Conservation (phyloP, 1,140 invertebrate species). For the Varroa destructor region DNA sequence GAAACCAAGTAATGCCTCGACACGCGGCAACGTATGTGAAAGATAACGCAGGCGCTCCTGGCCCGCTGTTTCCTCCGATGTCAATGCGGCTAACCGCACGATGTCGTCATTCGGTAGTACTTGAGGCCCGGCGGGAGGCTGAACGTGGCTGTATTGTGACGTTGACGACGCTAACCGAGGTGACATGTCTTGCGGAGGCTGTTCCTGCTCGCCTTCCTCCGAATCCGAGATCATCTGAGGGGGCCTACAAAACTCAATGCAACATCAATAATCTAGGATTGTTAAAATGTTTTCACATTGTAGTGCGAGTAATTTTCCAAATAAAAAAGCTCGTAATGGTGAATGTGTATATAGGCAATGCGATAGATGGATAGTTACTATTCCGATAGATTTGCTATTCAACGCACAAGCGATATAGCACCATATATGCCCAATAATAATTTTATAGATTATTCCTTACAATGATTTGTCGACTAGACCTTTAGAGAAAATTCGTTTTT, state of each 20-base stretch:
- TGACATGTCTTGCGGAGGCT: neutral
- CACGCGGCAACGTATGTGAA: conserved; percentile 1
- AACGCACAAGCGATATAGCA: too few relatives aligned
- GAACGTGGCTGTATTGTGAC: neutral
- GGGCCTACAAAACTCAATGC: neutral
- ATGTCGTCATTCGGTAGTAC: neutral
- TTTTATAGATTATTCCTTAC: too few relatives aligned
- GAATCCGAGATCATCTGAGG: conserved; percentile 10
- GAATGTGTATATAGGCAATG: neutral
- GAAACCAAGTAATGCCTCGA: neutral
- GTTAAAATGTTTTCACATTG: neutral
- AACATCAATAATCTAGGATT: neutral
- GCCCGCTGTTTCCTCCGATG: neutral
- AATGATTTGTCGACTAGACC: too few relatives aligned
- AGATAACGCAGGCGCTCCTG: conserved; percentile 5
- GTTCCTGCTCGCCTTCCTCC: neutral
- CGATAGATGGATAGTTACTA: neutral
- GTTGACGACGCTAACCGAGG: too few relatives aligned
- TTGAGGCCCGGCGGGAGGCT: neutral
- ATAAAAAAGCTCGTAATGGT: neutral
- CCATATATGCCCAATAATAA: too few relatives aligned
- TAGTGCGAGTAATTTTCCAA: neutral
- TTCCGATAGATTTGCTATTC: too few relatives aligned
- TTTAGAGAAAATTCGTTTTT: too few relatives aligned
- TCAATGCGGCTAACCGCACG: neutral